Base-by-base conservation (phyloP, 2,797 vertebrate species). In the Threskiornis aethiopicus region DNA sequence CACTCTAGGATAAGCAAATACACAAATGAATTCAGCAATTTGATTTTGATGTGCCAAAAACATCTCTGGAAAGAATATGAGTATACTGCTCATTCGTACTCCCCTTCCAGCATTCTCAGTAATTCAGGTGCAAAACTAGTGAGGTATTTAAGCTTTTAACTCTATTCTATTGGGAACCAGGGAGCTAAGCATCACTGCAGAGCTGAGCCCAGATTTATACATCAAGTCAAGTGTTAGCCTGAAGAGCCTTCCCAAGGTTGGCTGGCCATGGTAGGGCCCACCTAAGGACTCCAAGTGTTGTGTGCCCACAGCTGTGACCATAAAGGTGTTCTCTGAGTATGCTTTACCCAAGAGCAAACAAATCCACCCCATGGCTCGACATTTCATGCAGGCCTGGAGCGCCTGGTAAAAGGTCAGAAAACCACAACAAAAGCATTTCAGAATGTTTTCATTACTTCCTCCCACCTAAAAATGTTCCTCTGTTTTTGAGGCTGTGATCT, bases 401-500 rank as follows among this genome's bases (percentile, higher is more conserved):
- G 0, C 39, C 80, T 89, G 18, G 44, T 66, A 76, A 95, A 96
- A 96, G 82, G 89, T 91, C 89, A 96, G 49, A 89, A 91, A 95
- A 91, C 76, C 92, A 96, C 91, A 85, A 95, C 54, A 90, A 58
- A 90, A 92, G n/a, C 14, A 71, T 72, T 87, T 90, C 51, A 87
- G 70, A 87, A 67, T 90, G 78, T 67, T 95, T 90, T 92, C 89
- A 83, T 91, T 93, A 78, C 42, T 93, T 94, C 82, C 72, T 84
- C 82, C 57, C n/a, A 93, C 72, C 75, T 87, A 94, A 95, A 95
- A 94, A 59, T 66, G 11, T 93, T 83, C 46, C 17, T 82, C 29
- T 90, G 18, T 16, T 94, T 92, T 61, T 24, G 28, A 85, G 67
- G 61, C 28, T 84, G 46, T 62, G 62, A 87, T 77, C 33, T 77